Evolutionary conservation across 1,140 invertebrate species (phyloP), one percentile per base, ranked within the genome.

Genomic region (Nasonia longicornis): DNA sequence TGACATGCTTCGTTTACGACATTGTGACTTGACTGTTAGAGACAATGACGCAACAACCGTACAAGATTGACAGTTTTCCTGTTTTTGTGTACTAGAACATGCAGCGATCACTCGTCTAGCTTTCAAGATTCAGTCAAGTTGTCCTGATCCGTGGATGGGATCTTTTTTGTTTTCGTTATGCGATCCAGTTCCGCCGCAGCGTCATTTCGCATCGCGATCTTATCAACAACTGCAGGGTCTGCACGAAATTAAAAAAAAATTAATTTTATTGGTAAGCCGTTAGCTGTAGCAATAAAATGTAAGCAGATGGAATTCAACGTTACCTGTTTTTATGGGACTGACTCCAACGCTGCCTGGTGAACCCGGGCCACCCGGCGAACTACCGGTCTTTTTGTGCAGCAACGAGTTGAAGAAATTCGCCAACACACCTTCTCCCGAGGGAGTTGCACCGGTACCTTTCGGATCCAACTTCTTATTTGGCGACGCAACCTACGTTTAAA

Each of bases 321-420:
- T 84, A 90, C 89, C 89, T 22, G 86, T 83, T 88, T 88, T 90
- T 11, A 89, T 82, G 2, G 90, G 88, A 84, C 89, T 91, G 2
- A 87, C 84, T 10, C 86, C 86, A 38, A 88, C 83, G 74, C 85
- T 88, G 20, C 88, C 88, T 14, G 91, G 89, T 12, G 91, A 89
- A 20, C 90, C 91, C 64, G 91, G 91, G n/a, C 87, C 88, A 52
- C 91, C 93, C 8, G 93, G 92, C 8, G 85, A 86, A 20, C 86
- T 85, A 22, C 94, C 95, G n/a, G 95, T 94, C 90, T 97, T 98
- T 93, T 99, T 98, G 90, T 96, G 96, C 84, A 99, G 93, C 85
- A 99, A 91, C 83, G 97, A 98, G 92, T 99, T 99, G 92, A 99
- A 99, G 93, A 99, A 99, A 90, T 97, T 99, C 10, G 98, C 98